These are phyloP conservation scores for Tyto alba DNA, from an alignment of 2,113 vertebrate genomes.

Conservation along the genomic window DNA sequence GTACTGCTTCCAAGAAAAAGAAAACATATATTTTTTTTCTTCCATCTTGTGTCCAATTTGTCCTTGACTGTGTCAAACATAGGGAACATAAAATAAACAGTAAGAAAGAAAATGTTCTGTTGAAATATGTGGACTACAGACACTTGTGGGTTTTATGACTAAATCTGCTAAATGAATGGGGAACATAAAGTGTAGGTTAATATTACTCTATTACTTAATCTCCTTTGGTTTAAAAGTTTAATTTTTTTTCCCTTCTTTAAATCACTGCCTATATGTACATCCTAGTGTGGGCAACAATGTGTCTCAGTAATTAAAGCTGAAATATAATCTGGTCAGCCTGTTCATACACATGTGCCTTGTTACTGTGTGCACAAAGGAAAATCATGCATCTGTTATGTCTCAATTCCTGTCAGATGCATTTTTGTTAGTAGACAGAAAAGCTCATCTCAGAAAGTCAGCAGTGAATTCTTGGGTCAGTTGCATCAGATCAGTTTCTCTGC, in stretches of 20 bases:
- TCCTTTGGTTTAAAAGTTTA: not conserved
- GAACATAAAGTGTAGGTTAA: not conserved
- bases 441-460: not conserved
- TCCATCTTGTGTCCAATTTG: not conserved
- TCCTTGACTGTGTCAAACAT: not conserved
- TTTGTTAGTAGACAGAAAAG: not conserved
- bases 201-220: not conserved
- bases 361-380: not conserved
- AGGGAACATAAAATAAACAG: not conserved
- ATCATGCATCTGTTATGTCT: not conserved
- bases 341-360: not conserved
- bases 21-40: not conserved
- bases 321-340: not conserved
- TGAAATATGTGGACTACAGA: not conserved
- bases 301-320: not conserved
- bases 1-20: constrained; percentile 14
- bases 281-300: not conserved
- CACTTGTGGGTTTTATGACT: not conserved
- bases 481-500: not conserved
- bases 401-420: not conserved
- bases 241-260: not conserved
- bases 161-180: not conserved
- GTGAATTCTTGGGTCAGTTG: not conserved
- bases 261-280: not conserved
- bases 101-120: not conserved